phyloP scores from a whole-genome alignment of 1,140 invertebrate genomes.

The Drosophila ficusphila region DNA sequence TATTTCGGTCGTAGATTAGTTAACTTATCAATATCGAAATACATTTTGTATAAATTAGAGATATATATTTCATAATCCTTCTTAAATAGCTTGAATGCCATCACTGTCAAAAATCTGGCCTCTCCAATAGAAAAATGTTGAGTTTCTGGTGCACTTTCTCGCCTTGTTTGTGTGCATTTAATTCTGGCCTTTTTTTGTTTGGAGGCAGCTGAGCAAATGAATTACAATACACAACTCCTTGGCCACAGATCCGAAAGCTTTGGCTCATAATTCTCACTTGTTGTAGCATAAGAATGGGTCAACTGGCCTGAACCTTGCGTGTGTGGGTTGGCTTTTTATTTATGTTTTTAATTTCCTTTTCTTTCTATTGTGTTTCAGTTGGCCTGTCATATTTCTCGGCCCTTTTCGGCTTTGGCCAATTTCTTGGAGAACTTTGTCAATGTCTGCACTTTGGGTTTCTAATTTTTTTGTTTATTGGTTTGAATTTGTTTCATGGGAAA shows the following conservation, averaged over 20 bases:
- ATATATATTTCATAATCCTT: not conserved
- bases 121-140: slow-evolving; percentile 63
- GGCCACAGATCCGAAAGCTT: slow-evolving; percentile 55
- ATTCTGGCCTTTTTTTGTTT: slow-evolving; percentile 45
- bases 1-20: no score
- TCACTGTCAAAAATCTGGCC: not conserved
- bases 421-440: slow-evolving; percentile 72
- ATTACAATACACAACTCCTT: slow-evolving; percentile 74
- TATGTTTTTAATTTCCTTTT: slow-evolving; percentile 80
- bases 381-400: slow-evolving; percentile 23
- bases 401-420: slow-evolving; percentile 45
- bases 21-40: no score
- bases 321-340: slow-evolving; percentile 63
- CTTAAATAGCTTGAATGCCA: not conserved
- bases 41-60: no score
- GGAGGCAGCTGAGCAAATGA: slow-evolving; percentile 55
- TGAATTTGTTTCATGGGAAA: slow-evolving; percentile 42
- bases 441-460: slow-evolving; percentile 57
- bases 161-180: slow-evolving; percentile 61
- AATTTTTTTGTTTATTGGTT: slow-evolving; percentile 59
- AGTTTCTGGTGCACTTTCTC: slow-evolving; percentile 75
- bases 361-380: slow-evolving; percentile 59
- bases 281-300: slow-evolving; percentile 18
- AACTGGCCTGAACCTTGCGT: slow-evolving; percentile 28
- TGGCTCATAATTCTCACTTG: slow-evolving; percentile 69